Conservation (phyloP, 1,140 invertebrate genomes). For the Drosophila orena region DNA sequence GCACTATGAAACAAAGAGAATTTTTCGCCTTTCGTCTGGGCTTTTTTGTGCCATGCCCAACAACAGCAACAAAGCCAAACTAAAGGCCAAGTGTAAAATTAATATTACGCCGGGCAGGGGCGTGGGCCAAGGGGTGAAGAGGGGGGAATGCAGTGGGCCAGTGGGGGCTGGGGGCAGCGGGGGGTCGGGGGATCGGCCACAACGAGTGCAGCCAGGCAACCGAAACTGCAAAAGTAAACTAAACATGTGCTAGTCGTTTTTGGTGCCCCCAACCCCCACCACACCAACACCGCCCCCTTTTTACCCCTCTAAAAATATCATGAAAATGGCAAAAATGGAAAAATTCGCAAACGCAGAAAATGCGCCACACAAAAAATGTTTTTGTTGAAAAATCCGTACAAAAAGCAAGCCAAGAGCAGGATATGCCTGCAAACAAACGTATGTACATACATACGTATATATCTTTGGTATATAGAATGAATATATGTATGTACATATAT, state of each 20-base stretch:
- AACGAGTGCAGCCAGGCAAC: slow-evolving; percentile 74
- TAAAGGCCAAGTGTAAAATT: slow-evolving; percentile 84
- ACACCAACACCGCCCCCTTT: slow-evolving; percentile 20
- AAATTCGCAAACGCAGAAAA: slow-evolving; percentile 76
- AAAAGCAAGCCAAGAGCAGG: slow-evolving; percentile 19
- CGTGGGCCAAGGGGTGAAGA: neutral
- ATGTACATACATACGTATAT: neutral
- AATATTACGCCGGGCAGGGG: slow-evolving; percentile 63
- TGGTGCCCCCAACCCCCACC: slow-evolving; percentile 5
- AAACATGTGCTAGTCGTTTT: slow-evolving; percentile 82
- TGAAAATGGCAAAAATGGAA: slow-evolving; percentile 81
- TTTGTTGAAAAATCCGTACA: slow-evolving; percentile 72
- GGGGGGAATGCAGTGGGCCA: neutral
- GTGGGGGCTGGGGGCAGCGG: too few species aligned
- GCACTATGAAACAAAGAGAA: slow-evolving; percentile 48
- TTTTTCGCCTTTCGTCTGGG: slow-evolving; percentile 55
- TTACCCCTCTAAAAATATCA: slow-evolving; percentile 69
- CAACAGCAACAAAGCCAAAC: slow-evolving; percentile 52
- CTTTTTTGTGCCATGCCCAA: slow-evolving; percentile 61
- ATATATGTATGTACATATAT: neutral
- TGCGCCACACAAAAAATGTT: slow-evolving; percentile 81
- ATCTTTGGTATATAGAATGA: neutral
- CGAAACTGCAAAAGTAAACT: slow-evolving; percentile 81
- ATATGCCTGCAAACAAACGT: slow-evolving; percentile 18
- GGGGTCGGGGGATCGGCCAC: slow-evolving; percentile 7